phyloP scores from a whole-genome alignment of 1,140 invertebrate genomes.

The Drosophila willistoni region DNA sequence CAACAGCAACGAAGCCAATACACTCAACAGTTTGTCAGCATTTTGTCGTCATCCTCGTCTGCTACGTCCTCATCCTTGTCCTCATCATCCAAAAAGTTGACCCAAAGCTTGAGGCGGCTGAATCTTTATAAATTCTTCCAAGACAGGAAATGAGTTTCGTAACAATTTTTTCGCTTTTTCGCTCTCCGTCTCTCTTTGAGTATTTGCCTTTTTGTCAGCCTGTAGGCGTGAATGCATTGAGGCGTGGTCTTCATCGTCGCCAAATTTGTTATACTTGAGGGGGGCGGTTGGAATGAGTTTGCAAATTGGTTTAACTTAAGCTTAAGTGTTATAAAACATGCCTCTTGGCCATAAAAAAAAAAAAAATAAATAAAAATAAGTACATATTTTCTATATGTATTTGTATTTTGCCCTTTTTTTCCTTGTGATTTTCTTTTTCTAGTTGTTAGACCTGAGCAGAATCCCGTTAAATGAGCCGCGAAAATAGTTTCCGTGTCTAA shows the following conservation, averaged over 20 bases:
- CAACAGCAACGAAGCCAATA: slow-evolving; percentile 29
- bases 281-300: slow-evolving; percentile 32
- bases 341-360: slow-evolving; percentile 61
- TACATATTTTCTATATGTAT: slow-evolving; percentile 40
- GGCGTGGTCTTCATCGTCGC: slow-evolving; percentile 56
- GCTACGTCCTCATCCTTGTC: slow-evolving; percentile 2
- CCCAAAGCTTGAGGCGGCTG: slow-evolving; percentile 69
- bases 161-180: slow-evolving; percentile 28
- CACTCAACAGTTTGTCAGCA: slow-evolving; percentile 74
- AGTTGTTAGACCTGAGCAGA: slow-evolving; percentile 20
- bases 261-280: slow-evolving; percentile 66
- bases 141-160: slow-evolving; percentile 71
- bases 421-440: slow-evolving; percentile 28
- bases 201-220: slow-evolving; percentile 26
- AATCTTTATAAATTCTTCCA: slow-evolving; percentile 47
- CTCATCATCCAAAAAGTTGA: slow-evolving; percentile 31
- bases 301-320: slow-evolving; percentile 72
- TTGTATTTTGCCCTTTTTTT: slow-evolving; percentile 31
- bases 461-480: slow-evolving; percentile 78
- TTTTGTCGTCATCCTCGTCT: slow-evolving; percentile 59
- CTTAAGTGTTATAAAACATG: slow-evolving; percentile 51
- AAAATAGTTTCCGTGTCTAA: slow-evolving; percentile 78
- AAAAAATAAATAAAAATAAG: slow-evolving; percentile 32
- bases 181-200: not conserved
- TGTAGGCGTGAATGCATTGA: slow-evolving; percentile 62